Evolutionary conservation across 2,888 invertebrate species (phyloP), one percentile per base, ranked within the genome.

Genomic region (Dicyrtoma fusca): DNA sequence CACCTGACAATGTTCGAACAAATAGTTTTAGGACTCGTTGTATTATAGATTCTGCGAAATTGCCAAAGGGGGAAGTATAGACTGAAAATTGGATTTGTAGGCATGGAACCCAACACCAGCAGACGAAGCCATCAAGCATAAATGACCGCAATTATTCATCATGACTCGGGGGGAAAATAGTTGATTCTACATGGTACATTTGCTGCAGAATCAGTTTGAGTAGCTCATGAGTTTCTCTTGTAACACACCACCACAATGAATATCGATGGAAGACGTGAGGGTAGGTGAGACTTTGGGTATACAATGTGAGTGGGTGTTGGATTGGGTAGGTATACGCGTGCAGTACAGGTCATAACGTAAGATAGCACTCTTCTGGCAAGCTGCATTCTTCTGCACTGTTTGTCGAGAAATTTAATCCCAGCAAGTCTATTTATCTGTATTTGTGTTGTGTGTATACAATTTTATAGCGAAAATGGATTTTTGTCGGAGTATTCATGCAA

Each of bases 91-190:
- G 34, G 8, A 34, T 34, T 34, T 34, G 3, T 3, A 34, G 34
- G 34, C 34, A 34, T 34, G 34, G 4, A 34, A 34, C 34, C 34
- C 34, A 3, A 34, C 34, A 34, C 34, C 34, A 34, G 11, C 53
- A 34, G 34, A 34, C 34, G 34, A 34, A 49, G 19, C 1, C 63
- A 53, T 70, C 51, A 26, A 51, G 17, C 53, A 34, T 26, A 62
- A 70, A 70, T 53, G 70, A 62, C 49, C 62, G 21, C 70, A 70
- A 70, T 70, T 70, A 70, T 63, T 70, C 62, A 70, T 70, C 70
- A 70, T 70, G 62, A 69, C 47, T 62, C 5, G 65, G 34, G 34
- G 34, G 34, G 8, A 8, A 34, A 34, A 34, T 34, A 34, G 34
- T 34, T 34, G 34, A 34, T 34, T 34, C 34, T 34, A 3, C 51